Evolutionary conservation across 2,797 vertebrate species (phyloP).

Genomic region (Neomorphus geoffroyi): DNA sequence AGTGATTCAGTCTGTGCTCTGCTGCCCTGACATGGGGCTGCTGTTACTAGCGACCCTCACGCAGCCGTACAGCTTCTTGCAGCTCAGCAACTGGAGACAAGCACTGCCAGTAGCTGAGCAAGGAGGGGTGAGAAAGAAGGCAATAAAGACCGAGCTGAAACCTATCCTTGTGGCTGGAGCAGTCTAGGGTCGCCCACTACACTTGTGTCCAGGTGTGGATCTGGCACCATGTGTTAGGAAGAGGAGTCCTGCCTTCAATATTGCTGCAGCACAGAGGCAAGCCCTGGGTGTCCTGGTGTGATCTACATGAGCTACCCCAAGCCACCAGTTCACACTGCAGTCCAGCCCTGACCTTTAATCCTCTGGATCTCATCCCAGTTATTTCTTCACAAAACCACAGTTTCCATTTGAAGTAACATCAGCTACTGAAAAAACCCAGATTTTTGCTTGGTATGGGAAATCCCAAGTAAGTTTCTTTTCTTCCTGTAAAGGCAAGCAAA

Average conservation of each 20-base stretch:
- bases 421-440: background rate
- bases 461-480: background rate
- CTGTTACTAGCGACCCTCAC: rapidly evolving
- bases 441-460: background rate
- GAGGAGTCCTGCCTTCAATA: rapidly evolving
- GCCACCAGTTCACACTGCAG: rapidly evolving
- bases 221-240: rapidly evolving
- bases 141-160: background rate
- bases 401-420: background rate
- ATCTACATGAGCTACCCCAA: rapidly evolving
- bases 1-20: rapidly evolving
- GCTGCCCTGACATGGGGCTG: rapidly evolving
- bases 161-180: background rate
- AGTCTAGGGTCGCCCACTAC: rapidly evolving
- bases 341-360: background rate
- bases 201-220: background rate
- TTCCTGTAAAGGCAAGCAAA: background rate
- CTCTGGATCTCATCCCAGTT: background rate
- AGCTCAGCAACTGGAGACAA: background rate
- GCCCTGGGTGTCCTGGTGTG: background rate
- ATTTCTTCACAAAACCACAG: background rate
- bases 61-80: rapidly evolving
- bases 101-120: background rate
- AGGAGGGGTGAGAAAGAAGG: background rate
- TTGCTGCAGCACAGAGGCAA: background rate